These are phyloP conservation scores for Rhogogaster chlorosoma DNA, from an alignment of 2,888 invertebrate genomes.

Conservation along the genomic window DNA sequence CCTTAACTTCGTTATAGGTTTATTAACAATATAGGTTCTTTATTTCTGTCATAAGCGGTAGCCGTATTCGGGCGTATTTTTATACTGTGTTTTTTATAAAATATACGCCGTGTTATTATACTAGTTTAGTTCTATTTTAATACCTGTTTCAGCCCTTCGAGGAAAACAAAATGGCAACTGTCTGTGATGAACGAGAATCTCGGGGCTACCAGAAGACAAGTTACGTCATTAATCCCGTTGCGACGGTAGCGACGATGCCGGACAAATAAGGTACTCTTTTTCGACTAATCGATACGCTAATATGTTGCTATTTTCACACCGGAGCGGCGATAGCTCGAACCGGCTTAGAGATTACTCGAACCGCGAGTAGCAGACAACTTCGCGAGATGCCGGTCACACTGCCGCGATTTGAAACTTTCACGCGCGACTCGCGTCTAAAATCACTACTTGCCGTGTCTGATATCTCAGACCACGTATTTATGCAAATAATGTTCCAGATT, in stretches of 20 bases:
- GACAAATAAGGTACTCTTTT: neutral
- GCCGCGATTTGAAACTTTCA: constrained; percentile 3
- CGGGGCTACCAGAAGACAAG: constrained; percentile 57
- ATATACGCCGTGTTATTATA: constrained; percentile 17
- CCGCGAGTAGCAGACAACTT: neutral
- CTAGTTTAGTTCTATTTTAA: constrained; percentile 70
- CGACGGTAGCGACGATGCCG: neutral
- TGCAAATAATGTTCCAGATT: constrained; percentile 31
- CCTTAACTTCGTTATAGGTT: neutral
- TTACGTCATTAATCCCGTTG: constrained; percentile 66
- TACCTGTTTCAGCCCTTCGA: constrained; percentile 74
- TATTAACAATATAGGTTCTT: neutral
- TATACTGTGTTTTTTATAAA: neutral
- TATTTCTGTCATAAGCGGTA: neutral
- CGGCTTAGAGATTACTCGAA: neutral
- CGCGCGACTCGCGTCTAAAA: constrained; percentile 22
- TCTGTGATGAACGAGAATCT: constrained; percentile 49
- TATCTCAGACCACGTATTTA: constrained; percentile 8
- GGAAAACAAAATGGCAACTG: constrained; percentile 76
- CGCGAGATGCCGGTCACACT: neutral
- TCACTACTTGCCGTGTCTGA: constrained; percentile 9
- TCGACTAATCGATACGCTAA: neutral
- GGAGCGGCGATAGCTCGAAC: neutral
- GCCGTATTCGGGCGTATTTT: neutral
- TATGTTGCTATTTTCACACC: neutral